A percentile compares a stretch with the other conserved stretches of the same genome.
Conservation (phyloP, 2,888 invertebrate species). For the Timema podura region DNA sequence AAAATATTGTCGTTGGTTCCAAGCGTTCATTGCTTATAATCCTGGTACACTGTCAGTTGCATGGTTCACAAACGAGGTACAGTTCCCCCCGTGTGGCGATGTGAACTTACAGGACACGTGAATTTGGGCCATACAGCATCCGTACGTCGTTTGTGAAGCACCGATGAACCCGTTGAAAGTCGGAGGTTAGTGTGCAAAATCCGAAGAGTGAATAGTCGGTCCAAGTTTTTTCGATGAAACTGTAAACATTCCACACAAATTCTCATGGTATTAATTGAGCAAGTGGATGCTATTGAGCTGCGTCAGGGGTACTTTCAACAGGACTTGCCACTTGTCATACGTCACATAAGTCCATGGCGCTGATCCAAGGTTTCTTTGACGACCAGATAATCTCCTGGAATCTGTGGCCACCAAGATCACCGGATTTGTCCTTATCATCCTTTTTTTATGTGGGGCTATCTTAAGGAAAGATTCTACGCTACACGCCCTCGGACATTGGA, state of each 20-base stretch:
- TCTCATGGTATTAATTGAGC: background rate
- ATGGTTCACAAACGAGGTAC: too few species aligned
- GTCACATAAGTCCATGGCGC: background rate
- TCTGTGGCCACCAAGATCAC: constrained; percentile 5
- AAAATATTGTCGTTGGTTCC: too few species aligned
- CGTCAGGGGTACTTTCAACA: background rate
- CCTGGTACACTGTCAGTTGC: too few species aligned
- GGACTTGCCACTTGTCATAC: background rate
- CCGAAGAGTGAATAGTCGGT: background rate
- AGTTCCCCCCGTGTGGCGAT: too few species aligned
- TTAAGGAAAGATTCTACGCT: too few species aligned
- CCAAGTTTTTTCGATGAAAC: background rate
- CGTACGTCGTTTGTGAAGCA: background rate
- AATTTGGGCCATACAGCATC: background rate
- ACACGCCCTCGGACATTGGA: too few species aligned
- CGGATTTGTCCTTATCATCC: background rate
- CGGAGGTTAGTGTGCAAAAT: background rate
- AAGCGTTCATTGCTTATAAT: too few species aligned
- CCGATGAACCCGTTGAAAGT: background rate
- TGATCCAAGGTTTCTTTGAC: constrained; percentile 8
- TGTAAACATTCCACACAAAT: background rate
- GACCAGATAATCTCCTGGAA: background rate
- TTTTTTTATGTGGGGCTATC: too few species aligned
- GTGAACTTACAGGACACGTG: background rate
- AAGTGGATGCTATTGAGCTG: constrained; percentile 5